These are phyloP conservation scores for Drosophila varians DNA, from an alignment of 1,140 invertebrate genomes.

Conservation along the genomic window DNA sequence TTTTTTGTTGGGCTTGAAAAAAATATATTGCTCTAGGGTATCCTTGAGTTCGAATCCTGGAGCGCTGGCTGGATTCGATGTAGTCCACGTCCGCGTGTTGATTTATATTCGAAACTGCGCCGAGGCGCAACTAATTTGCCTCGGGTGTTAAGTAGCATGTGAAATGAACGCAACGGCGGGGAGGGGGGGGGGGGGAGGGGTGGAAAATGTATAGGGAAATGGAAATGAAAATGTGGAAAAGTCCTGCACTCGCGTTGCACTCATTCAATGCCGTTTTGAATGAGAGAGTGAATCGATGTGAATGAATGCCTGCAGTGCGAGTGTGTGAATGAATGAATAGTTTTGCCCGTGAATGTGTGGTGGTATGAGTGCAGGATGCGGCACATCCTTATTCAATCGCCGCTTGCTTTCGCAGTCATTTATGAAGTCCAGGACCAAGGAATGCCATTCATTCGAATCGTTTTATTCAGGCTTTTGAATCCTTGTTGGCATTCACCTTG, in stretches of 20 bases:
- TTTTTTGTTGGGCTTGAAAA: too few relatives aligned
- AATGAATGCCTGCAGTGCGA: constrained; percentile 25
- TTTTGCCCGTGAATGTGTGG: constrained; percentile 27
- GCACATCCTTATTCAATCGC: constrained; percentile 22
- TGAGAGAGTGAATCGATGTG: constrained; percentile 6
- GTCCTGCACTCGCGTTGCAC: not conserved
- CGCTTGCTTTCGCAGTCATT: constrained; percentile 17
- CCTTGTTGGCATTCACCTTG: constrained; percentile 30
- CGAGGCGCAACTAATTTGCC: constrained; percentile 77
- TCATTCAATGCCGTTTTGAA: constrained; percentile 25
- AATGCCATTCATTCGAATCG: constrained; percentile 14
- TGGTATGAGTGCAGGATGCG: constrained; percentile 1
- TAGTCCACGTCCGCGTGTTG: constrained; percentile 50
- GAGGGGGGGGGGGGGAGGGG: not conserved
- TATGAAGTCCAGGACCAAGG: constrained; percentile 15
- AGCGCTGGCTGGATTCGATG: not conserved
- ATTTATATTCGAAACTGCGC: constrained; percentile 70
- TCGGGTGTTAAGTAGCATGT: constrained; percentile 75
- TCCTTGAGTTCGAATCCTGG: not conserved
- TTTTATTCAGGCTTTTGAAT: constrained; percentile 2
- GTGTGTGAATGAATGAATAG: constrained; percentile 15
- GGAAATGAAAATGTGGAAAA: constrained; percentile 6
- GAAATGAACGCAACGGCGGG: constrained; percentile 32
- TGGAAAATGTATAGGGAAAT: not conserved
- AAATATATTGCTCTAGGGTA: not conserved